These are phyloP conservation scores for Chrysolina haemoptera DNA, from an alignment of 2,888 invertebrate species.

Conservation along the genomic window DNA sequence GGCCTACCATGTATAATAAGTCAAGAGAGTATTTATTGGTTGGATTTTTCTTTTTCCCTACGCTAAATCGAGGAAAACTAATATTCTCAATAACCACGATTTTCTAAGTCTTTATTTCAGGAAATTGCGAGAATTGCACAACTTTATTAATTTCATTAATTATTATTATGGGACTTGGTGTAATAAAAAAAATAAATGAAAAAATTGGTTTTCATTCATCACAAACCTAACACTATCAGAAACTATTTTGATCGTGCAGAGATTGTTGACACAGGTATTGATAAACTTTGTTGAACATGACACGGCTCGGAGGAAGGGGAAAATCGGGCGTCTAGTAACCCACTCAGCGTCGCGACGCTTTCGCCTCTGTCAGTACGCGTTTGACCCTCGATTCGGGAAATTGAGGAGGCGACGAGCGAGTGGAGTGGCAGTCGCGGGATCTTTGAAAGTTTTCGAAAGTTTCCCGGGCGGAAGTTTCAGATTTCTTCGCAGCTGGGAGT, in stretches of 20 bases:
- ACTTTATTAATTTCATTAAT: too few species aligned
- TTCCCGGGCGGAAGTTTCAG: background rate
- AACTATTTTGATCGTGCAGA: background rate
- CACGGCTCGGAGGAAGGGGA: constrained; percentile 26
- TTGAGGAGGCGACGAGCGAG: constrained; percentile 9
- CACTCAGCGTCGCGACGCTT: constrained; percentile 34
- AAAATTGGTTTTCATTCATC: too few species aligned
- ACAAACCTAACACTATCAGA: too few species aligned
- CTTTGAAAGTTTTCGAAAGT: constrained; percentile 14
- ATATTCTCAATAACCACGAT: too few species aligned
- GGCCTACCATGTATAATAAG: too few species aligned
- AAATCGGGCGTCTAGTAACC: constrained; percentile 26
- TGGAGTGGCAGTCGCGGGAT: background rate
- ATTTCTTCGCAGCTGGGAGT: background rate
- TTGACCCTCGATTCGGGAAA: constrained; percentile 26
- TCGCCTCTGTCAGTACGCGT: constrained; percentile 33
- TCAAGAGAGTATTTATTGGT: too few species aligned
- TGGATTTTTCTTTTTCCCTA: too few species aligned
- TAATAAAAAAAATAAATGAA: too few species aligned
- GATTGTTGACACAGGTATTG: background rate
- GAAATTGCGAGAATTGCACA: too few species aligned
- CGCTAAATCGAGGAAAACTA: too few species aligned
- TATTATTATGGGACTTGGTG: too few species aligned
- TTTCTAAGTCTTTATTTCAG: too few species aligned
- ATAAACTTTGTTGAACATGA: constrained; percentile 1